Evolutionary conservation across 1,140 invertebrate genomes (phyloP), one percentile per base, ranked within the genome.

Genomic region (Anthonomus grandis): DNA sequence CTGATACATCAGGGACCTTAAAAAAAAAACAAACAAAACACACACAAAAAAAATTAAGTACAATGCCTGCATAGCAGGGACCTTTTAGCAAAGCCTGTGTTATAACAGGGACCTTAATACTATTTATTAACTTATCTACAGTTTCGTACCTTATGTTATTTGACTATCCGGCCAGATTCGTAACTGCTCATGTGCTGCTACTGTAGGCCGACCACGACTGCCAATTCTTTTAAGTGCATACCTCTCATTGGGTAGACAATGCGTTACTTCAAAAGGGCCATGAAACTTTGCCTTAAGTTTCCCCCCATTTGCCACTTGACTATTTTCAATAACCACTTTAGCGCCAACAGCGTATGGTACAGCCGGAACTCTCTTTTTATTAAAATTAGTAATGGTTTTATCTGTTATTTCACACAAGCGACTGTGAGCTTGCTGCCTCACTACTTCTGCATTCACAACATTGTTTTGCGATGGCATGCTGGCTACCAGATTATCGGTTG

Each of bases 261-360:
- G 36, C n/a, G n/a, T 4, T n/a, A 38, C 36, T 38, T 38, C 36
- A n/a, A 38, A 38, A 5, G 36, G n/a, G 4, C 36, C 36, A n/a
- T 31, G 18, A 39, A 37, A 52, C 10, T 38, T 37, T 50, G 36
- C 36, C 17, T 38, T 38, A 4, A 38, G n/a, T 38, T 38, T 38
- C n/a, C 36, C 36, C 17, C 36, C 36, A n/a, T 38, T 38, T 38
- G 36, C n/a, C n/a, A 38, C 4, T n/a, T 38, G 36, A 38, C 36
- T 38, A 38, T 38, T 38, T 38, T 38, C 36, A n/a, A 38, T 38
- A 38, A 38, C 36, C n/a, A 38, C 36, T 38, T 4, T 38, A 38
- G n/a, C 36, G n/a, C 36, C 36, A 38, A 38, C 17, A 5, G 36
- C 36, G 4, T 38, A 38, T 4, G 36, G 36, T 13, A 38, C 4